Evolutionary conservation across 2,888 invertebrate genomes (phyloP), one percentile per base, ranked within the genome.

Genomic region (Callinectes sapidus): DNA sequence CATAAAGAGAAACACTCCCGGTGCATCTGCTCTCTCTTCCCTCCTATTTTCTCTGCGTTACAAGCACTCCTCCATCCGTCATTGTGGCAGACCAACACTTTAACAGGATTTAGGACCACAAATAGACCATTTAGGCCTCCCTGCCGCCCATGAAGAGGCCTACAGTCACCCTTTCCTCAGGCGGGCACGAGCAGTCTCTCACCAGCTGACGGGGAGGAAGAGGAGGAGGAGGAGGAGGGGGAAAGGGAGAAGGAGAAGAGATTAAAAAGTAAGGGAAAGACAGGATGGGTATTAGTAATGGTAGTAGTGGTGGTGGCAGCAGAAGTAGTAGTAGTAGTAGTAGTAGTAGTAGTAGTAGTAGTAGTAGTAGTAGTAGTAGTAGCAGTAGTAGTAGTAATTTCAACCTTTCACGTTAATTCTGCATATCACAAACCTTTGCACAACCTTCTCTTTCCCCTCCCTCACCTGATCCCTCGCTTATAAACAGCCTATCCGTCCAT

Each of bases 101-200:
- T 87, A 55, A 87, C 87, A 87, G 55, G 87, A 87, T 87, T 87
- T 87, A 87, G 32, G 54, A 87, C 87, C 87, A 28, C 87, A 87
- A 87, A 87, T 87, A 87, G 87, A 87, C 87, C 42, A 87, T 87
- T 87, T 87, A 87, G 87, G 87, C 87, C 87, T 87, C 87, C 87
- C 28, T 55, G 28, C 54, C 48, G 87, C 10, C 87, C n/a, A 8
- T 42, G 48, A 28, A 48, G 87, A 55, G 87, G 54, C 48, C 55
- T 55, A 87, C 87, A 16, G 54, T 87, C 14, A 48, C 23, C 48
- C 55, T 87, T 87, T 55, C 55, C 87, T 32, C 54, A 48, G 87
- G 87, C 54, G 87, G 54, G 55, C 55, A 87, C 87, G 81, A 81
- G 81, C 81, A 18, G 16, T 35, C 81, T 81, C 35, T 16, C 81